A percentile compares a stretch with the other conserved stretches of the same genome.
These are phyloP conservation scores for Drosophila lacteicornis DNA, from an alignment of 1,140 invertebrate species.

Conservation along the genomic window DNA sequence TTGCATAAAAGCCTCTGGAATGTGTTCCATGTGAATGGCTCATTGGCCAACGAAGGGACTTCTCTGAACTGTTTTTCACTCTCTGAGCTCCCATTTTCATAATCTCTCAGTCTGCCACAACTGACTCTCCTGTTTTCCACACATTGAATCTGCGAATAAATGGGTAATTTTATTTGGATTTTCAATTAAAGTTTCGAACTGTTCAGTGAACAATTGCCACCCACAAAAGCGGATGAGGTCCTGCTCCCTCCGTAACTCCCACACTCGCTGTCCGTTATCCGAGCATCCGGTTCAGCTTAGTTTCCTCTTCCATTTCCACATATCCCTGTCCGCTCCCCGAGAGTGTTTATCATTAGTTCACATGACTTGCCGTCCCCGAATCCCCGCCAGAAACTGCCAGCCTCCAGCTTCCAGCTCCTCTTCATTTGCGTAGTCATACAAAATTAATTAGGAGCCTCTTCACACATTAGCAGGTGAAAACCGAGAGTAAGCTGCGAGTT, in stretches of 20 bases:
- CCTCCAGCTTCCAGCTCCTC: neutral
- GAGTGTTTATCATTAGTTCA: constrained; percentile 57
- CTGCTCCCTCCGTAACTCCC: neutral
- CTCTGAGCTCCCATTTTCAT: neutral
- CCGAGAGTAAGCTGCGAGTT: constrained; percentile 13
- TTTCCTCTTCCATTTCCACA: constrained; percentile 24
- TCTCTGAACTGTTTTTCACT: constrained; percentile 1
- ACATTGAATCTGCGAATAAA: neutral
- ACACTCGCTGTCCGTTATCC: constrained; percentile 23
- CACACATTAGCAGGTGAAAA: constrained; percentile 34
- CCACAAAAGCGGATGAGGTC: neutral
- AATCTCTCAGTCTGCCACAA: neutral
- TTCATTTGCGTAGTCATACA: constrained; percentile 56
- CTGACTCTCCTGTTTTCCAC: neutral
- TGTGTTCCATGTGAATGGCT: constrained; percentile 37
- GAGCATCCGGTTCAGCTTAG: constrained; percentile 34
- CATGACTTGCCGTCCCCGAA: constrained; percentile 47
- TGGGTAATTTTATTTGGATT: constrained; percentile 15
- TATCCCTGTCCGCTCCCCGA: neutral
- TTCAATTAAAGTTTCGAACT: constrained; percentile 27
- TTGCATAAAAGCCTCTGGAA: constrained; percentile 29
- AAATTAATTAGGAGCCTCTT: constrained; percentile 49
- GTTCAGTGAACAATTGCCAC: constrained; percentile 3
- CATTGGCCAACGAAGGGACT: constrained; percentile 24
- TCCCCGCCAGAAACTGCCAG: constrained; percentile 3